Base-by-base conservation (phyloP, 2,797 vertebrate genomes). In the Lutjanus argentimaculatus region DNA sequence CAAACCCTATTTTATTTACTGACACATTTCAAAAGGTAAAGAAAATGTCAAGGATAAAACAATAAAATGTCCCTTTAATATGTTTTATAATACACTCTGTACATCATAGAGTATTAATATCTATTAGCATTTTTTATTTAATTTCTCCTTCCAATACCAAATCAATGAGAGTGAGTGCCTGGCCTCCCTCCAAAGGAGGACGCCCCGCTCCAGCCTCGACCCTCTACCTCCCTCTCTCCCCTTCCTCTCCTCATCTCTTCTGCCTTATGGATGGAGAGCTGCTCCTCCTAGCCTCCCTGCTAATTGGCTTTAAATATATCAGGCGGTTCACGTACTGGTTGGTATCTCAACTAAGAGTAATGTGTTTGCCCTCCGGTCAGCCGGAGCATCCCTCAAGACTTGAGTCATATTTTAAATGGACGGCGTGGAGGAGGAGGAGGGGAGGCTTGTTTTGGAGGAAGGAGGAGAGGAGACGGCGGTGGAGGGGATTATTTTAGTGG, bases 221-320 rank as follows among this genome's bases (percentile, higher is more conserved):
- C 40, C 45, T 72, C 40, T 30, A 7, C 55, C 30, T 53, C 63
- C 14, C 65, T 43, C 8, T 7, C 17, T 72, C 61, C 49, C 51
- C 48, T 48, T 67, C 64, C 67, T 66, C 68, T 67, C 63, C 66
- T 78, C 66, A 16, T 76, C 72, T 52, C 65, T 73, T 79, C 79
- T n/a, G 59, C 67, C 77, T 81, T 40, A 63, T 53, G 82, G 86
- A 84, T 25, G 61, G 51, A 77, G 72, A 67, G 67, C 80, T 70
- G 69, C 77, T 84, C 70, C 74, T 88, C 85, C 76, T 77, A 64
- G 84, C 89, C 85, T 87, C 76, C 74, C 73, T 70, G 83, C 89
- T 95, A 94, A 95, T 94, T 94, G 94, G 92, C 90, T 94, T 93
- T 94, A 95, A 93, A 94, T 92, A 93, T 92, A 94, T 94, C 92